These are phyloP conservation scores for Euwallacea similis DNA, from an alignment of 1,140 invertebrate genomes.

Conservation along the genomic window DNA sequence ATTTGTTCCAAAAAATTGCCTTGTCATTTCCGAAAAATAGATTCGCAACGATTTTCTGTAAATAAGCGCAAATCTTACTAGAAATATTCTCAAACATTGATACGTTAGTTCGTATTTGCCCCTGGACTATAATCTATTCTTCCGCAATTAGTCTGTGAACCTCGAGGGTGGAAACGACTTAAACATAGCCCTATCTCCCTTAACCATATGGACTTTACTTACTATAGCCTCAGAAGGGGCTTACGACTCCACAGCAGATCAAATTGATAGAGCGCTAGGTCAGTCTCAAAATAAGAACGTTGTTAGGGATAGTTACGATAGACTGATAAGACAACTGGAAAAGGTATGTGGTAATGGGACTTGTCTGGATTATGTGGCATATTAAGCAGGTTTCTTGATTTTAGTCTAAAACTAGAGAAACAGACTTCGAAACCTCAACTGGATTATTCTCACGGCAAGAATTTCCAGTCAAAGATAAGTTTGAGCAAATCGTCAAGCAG, in stretches of 20 bases:
- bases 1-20: too few relatives aligned
- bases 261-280: constrained; percentile 53
- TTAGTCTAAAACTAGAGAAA: constrained; percentile 39
- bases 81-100: not conserved
- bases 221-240: constrained; percentile 58
- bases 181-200: constrained; percentile 55
- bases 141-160: constrained; percentile 21
- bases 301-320: constrained; percentile 50
- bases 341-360: constrained; percentile 25
- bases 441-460: constrained; percentile 47
- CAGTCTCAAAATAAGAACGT: constrained; percentile 45
- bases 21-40: not conserved
- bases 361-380: not conserved
- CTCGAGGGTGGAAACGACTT: constrained; percentile 39
- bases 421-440: constrained; percentile 46
- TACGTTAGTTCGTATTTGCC: not conserved
- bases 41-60: not conserved
- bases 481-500: constrained; percentile 36
- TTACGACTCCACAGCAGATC: constrained; percentile 48
- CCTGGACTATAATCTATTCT: not conserved
- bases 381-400: constrained; percentile 2
- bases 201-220: constrained; percentile 58
- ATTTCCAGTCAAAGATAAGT: constrained; percentile 44
- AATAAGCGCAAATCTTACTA: not conserved
- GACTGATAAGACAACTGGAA: constrained; percentile 38